Percentiles rank a stretch among this genome's conserved stretches.
Evolutionary conservation across 2,797 vertebrate species (phyloP).

Genomic region (Myotis vivesi): DNA sequence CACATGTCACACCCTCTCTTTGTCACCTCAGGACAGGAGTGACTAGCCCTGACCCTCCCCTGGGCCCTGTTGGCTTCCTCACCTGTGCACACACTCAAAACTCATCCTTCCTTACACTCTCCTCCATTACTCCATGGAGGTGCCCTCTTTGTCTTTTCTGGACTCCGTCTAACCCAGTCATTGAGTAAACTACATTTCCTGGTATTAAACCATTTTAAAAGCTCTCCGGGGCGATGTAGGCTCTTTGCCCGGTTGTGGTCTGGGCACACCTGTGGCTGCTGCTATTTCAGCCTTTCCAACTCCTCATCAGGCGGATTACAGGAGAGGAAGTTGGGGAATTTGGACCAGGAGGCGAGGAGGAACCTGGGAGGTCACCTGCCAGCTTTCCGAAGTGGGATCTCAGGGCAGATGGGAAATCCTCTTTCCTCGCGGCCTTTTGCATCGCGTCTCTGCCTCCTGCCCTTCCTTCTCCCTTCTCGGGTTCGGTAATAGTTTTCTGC

Average conservation of each 20-base stretch:
- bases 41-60: neutral
- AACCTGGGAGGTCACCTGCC: neutral
- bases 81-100: neutral
- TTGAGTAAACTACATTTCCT: neutral
- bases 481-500: neutral
- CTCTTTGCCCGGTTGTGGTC: neutral
- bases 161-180: neutral
- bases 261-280: neutral
- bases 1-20: neutral
- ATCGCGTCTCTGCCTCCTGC: neutral
- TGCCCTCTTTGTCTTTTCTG: neutral
- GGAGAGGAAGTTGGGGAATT: neutral
- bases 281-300: neutral
- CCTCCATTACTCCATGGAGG: too few species aligned
- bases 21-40: neutral
- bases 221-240: neutral
- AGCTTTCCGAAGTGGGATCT: slow-evolving; percentile 64
- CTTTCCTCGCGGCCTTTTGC: slow-evolving; percentile 48
- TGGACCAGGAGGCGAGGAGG: neutral
- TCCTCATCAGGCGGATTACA: neutral
- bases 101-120: neutral
- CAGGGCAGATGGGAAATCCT: neutral
- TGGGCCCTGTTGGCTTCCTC: neutral
- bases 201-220: neutral
- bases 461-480: neutral